phyloP scores from a whole-genome alignment of 2,888 invertebrate species.

The Chrysomela aeneicollis region DNA sequence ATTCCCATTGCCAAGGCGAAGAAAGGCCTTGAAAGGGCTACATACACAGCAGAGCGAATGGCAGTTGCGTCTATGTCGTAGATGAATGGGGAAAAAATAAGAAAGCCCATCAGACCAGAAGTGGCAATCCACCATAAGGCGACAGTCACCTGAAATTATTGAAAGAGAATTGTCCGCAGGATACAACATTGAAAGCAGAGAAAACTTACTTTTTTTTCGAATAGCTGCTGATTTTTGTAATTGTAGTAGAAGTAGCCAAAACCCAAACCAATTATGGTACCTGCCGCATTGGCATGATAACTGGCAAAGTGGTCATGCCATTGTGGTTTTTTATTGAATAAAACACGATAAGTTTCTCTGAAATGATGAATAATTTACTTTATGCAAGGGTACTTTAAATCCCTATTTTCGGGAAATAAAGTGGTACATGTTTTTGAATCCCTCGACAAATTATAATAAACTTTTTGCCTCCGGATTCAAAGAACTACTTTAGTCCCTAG shows the following conservation, averaged over 20 bases:
- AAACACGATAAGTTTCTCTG: conserved; percentile 36
- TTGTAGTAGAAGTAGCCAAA: conserved; percentile 46
- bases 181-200: too few relatives aligned
- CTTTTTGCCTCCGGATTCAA: too few relatives aligned
- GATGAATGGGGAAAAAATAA: conserved; percentile 14
- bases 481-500: too few relatives aligned
- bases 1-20: conserved; percentile 34
- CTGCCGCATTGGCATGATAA: conserved; percentile 43
- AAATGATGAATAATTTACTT: conserved; percentile 18
- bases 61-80: conserved; percentile 26
- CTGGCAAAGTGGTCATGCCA: conserved; percentile 43
- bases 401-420: too few relatives aligned
- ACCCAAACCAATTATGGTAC: conserved; percentile 47
- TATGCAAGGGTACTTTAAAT: too few relatives aligned
- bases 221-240: conserved; percentile 36
- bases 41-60: conserved; percentile 32
- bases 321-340: conserved; percentile 38
- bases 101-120: conserved; percentile 9
- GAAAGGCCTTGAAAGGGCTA: conserved; percentile 31
- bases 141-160: conserved; percentile 23
- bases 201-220: conserved; percentile 42
- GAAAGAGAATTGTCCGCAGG: too few relatives aligned
- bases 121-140: conserved; percentile 25
- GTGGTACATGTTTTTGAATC: too few relatives aligned
- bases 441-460: too few relatives aligned